phyloP scores from a whole-genome alignment of 2,888 invertebrate species.

The Clepsis dumicolana region DNA sequence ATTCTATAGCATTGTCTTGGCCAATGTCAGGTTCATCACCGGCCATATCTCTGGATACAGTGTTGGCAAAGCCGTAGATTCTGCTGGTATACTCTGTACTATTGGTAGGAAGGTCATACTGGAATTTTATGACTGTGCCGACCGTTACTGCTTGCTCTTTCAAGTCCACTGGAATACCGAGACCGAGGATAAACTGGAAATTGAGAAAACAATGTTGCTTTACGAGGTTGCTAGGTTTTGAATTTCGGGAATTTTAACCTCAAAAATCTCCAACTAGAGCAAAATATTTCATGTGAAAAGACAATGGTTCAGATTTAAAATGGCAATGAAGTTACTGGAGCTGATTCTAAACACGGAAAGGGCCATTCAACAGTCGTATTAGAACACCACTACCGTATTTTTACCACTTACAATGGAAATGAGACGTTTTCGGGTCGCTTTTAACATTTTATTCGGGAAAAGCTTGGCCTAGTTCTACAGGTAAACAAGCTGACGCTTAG shows the following conservation, averaged over 20 bases:
- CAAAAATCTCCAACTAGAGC: too few species aligned
- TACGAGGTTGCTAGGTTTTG: too few species aligned
- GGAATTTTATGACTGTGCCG: conserved; percentile 89
- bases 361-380: not conserved
- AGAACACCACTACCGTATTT: not conserved
- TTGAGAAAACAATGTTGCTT: conserved; percentile 43
- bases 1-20: conserved; percentile 41
- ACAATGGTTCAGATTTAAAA: not conserved
- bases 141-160: conserved; percentile 87
- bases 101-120: conserved; percentile 89
- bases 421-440: conserved; percentile 3
- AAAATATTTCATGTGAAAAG: too few species aligned
- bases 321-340: not conserved
- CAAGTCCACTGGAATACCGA: conserved; percentile 88
- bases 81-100: conserved; percentile 85
- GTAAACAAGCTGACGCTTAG: conserved; percentile 25
- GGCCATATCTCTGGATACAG: conserved; percentile 76
- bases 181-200: conserved; percentile 88
- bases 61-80: conserved; percentile 76
- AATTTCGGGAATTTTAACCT: too few species aligned
- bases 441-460: not conserved
- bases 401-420: not conserved
- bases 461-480: conserved; percentile 18
- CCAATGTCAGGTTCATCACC: conserved; percentile 54
- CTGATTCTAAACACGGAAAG: not conserved